phyloP scores from a whole-genome alignment of 2,888 invertebrate species.

The Drosophila infuscata region DNA sequence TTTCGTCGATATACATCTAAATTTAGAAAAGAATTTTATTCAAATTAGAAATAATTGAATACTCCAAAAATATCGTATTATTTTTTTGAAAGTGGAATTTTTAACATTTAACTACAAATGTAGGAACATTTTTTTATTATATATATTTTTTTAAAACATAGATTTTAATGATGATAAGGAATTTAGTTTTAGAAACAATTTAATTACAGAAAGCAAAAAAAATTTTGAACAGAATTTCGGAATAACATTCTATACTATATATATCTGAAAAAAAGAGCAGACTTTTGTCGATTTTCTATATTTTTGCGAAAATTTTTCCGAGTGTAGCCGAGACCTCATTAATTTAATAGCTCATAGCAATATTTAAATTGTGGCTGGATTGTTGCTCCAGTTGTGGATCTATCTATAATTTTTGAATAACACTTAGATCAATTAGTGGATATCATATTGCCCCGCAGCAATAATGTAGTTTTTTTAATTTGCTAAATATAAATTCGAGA shows the following conservation, averaged over 20 bases:
- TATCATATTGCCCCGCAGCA: slow-evolving; percentile 4
- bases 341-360: background rate
- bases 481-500: slow-evolving; percentile 46
- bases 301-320: background rate
- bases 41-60: background rate
- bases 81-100: background rate
- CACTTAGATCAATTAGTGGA: background rate
- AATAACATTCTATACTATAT: background rate
- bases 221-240: background rate
- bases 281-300: background rate
- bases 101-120: background rate
- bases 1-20: background rate
- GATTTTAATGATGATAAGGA: too few relatives aligned
- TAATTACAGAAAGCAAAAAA: too few relatives aligned
- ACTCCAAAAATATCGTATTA: background rate
- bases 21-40: background rate
- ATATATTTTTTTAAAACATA: too few relatives aligned
- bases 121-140: background rate
- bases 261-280: background rate
- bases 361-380: background rate
- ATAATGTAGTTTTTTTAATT: slow-evolving; percentile 1
- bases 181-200: too few relatives aligned
- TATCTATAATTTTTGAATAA: slow-evolving; percentile 3
- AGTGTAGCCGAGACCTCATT: background rate
- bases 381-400: slow-evolving; percentile 4